A percentile compares a stretch with the other conserved stretches of the same genome.
phyloP scores from a whole-genome alignment of 1,140 invertebrate genomes.

The Cotesia chilonis region DNA sequence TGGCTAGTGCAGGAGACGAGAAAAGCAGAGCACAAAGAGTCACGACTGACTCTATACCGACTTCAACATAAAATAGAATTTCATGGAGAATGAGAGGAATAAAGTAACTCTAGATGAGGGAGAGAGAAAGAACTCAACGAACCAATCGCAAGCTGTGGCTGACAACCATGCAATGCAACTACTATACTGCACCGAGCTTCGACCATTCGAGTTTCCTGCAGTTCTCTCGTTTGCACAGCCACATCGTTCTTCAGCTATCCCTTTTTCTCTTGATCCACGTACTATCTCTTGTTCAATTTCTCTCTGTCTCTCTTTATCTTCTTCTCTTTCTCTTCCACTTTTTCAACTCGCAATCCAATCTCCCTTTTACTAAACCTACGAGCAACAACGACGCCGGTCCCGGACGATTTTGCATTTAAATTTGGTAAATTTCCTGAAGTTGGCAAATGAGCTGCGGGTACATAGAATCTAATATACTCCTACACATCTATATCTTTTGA shows the following conservation, averaged over 20 bases:
- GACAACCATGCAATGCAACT: conserved; percentile 55
- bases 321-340: conserved; percentile 38
- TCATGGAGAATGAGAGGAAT: conserved; percentile 38
- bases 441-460: conserved; percentile 64
- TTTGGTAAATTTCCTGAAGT: conserved; percentile 64
- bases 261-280: conserved; percentile 19
- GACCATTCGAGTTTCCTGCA: conserved; percentile 59
- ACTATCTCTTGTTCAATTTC: conserved; percentile 23
- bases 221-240: conserved; percentile 38
- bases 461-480: conserved; percentile 55
- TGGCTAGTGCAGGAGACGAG: conserved; percentile 33
- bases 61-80: conserved; percentile 39
- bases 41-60: conserved; percentile 24
- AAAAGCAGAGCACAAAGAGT: conserved; percentile 22
- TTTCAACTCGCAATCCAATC: conserved; percentile 41
- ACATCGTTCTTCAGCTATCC: conserved; percentile 24
- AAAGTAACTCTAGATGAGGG: conserved; percentile 38
- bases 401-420: conserved; percentile 64
- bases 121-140: conserved; percentile 40
- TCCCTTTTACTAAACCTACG: conserved; percentile 31
- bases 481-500: conserved; percentile 43
- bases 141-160: conserved; percentile 59
- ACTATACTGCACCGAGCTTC: conserved; percentile 56
- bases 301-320: conserved; percentile 12
- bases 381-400: conserved; percentile 28